These are phyloP conservation scores for Orchesellides sinensis DNA, from an alignment of 2,888 invertebrate genomes.

Conservation along the genomic window DNA sequence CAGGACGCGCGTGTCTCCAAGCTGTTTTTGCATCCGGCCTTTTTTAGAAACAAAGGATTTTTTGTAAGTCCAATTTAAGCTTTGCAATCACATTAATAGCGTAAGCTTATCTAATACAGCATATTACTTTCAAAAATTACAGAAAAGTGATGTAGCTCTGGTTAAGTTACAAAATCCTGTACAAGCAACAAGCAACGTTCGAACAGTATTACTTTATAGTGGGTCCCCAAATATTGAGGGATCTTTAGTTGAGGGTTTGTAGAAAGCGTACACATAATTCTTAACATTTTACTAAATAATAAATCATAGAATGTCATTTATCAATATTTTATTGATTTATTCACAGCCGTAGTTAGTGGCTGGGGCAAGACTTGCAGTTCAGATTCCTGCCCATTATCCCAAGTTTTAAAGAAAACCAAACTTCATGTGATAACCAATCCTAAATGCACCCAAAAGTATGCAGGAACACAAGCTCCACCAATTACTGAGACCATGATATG, in stretches of 20 bases:
- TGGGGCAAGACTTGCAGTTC: constrained; percentile 45
- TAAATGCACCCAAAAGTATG: constrained; percentile 88
- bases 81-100: too few species aligned
- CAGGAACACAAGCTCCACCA: constrained; percentile 90
- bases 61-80: constrained; percentile 22
- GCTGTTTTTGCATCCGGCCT: constrained; percentile 49
- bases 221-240: constrained; percentile 21
- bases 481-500: constrained; percentile 82
- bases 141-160: constrained; percentile 91
- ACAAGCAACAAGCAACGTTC: not conserved
- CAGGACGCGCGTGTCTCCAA: constrained; percentile 25
- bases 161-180: constrained; percentile 88
- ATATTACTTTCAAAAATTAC: constrained; percentile 47
- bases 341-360: constrained; percentile 18
- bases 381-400: constrained; percentile 88
- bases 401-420: constrained; percentile 88
- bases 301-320: not conserved
- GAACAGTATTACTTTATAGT: constrained; percentile 15
- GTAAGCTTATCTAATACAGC: not conserved
- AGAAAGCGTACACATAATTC: not conserved
- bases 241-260: constrained; percentile 9
- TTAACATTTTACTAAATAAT: too few species aligned
- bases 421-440: constrained; percentile 89
- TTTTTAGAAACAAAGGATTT: constrained; percentile 26
- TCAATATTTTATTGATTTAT: not conserved